These are phyloP conservation scores for Phymatocera aterrima DNA, from an alignment of 2,888 invertebrate species.

Conservation along the genomic window DNA sequence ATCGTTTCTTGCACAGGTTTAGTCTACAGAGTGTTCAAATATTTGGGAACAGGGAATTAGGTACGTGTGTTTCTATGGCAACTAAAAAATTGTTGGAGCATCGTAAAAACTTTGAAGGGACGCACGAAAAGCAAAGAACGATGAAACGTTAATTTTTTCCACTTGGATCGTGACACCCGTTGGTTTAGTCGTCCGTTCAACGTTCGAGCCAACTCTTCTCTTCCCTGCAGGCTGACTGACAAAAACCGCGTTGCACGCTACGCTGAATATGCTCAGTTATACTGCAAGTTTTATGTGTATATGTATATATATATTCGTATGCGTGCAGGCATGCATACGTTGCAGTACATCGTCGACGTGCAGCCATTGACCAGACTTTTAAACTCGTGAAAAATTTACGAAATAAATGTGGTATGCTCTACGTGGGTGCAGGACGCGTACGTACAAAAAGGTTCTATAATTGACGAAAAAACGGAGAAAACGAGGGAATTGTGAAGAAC, in stretches of 20 bases:
- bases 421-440: neutral
- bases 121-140: neutral
- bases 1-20: too few species aligned
- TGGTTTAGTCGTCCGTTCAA: constrained; percentile 13
- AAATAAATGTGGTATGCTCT: neutral
- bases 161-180: constrained; percentile 2
- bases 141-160: neutral
- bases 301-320: neutral
- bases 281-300: neutral
- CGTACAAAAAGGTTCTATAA: neutral
- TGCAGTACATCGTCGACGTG: neutral
- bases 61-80: too few species aligned
- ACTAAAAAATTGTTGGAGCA: too few species aligned
- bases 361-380: neutral
- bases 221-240: neutral
- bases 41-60: too few species aligned
- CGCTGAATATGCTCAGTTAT: constrained; percentile 11
- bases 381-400: neutral
- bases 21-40: too few species aligned
- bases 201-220: neutral
- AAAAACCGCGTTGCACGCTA: constrained; percentile 8
- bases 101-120: neutral
- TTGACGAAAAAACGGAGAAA: too few species aligned
- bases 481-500: too few species aligned
- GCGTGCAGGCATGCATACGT: neutral